Base-by-base conservation (phyloP, 1,140 invertebrate genomes). In the Drosophila nebulosa region DNA sequence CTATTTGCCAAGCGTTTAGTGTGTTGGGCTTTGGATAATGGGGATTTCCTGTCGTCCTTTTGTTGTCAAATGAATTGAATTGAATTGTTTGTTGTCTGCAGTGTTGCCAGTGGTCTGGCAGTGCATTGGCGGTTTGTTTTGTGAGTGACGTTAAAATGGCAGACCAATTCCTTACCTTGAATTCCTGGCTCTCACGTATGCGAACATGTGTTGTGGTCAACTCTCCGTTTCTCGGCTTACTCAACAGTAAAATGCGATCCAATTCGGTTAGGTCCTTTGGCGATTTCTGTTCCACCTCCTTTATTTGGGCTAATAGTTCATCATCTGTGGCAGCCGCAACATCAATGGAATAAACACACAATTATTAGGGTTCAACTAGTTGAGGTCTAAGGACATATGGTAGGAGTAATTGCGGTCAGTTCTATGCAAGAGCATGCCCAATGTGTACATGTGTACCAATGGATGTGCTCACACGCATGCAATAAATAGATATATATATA, bases 111-210 rank as follows among this genome's bases (percentile, higher is more conserved):
- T 36, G 16, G 18, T 24, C 4, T 5, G 18, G 6, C 32, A 16
- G 12, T 26, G n/a, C 9, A 55, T 58, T 46, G 4, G 50, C 10
- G 58, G 22, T 66, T 16, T 36, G 46, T n/a, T n/a, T n/a, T n/a
- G n/a, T n/a, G n/a, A n/a, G n/a, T n/a, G n/a, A n/a, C n/a, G n/a
- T 39, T 0, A 1, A 32, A 32, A 30, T 59, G 26, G 7, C 12
- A 1, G 4, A 10, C 5, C 7, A 24, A 56, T 4, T 12, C 79
- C 91, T 92, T 79, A 98, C 97, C 95, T 99, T 99, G 92, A 99
- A 99, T 93, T 99, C 98, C 92, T 98, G 97, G 92, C 97, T 99
- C 92, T 99, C 98, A 90, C 97, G 98, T 83, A 99, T 97, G 76
- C 96, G 94, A 71, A 99, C 94, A 92, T 96, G 95, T 51, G 96